These are phyloP conservation scores for Drosophila peninsularis DNA, from an alignment of 2,888 invertebrate genomes.

Conservation along the genomic window DNA sequence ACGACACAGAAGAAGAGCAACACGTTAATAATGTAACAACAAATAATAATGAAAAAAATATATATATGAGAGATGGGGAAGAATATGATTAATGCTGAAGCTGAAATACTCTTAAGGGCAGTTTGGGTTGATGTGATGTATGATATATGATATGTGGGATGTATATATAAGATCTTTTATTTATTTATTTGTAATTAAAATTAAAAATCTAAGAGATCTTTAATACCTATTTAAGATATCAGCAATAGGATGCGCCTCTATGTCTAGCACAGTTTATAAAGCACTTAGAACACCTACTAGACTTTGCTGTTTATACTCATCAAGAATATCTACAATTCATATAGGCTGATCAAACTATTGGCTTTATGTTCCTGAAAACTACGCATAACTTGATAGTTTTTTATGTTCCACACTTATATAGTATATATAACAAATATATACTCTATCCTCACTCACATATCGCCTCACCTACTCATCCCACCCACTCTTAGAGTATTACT, in stretches of 20 bases:
- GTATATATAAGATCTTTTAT: neutral
- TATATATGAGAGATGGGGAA: neutral
- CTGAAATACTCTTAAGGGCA: neutral
- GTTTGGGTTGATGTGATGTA: neutral
- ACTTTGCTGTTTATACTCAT: neutral
- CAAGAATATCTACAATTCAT: neutral
- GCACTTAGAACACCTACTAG: neutral
- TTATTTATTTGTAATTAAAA: too few species aligned
- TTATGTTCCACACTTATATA: neutral
- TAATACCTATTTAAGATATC: too few species aligned
- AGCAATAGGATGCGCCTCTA: too few species aligned
- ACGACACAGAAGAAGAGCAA: slow-evolving; percentile 30
- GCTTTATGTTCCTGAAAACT: neutral
- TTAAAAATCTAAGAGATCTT: too few species aligned
- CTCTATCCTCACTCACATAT: neutral
- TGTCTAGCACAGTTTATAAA: neutral
- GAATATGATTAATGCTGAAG: neutral
- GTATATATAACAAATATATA: neutral
- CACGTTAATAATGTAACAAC: slow-evolving; percentile 62
- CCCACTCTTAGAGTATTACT: slow-evolving; percentile 7
- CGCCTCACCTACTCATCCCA: neutral
- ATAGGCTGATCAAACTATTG: neutral
- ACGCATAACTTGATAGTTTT: neutral
- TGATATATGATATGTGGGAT: neutral
- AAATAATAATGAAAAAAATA: slow-evolving; percentile 5